Conservation (phyloP, 2,113 vertebrate species). For the Sinosuthora webbiana region DNA sequence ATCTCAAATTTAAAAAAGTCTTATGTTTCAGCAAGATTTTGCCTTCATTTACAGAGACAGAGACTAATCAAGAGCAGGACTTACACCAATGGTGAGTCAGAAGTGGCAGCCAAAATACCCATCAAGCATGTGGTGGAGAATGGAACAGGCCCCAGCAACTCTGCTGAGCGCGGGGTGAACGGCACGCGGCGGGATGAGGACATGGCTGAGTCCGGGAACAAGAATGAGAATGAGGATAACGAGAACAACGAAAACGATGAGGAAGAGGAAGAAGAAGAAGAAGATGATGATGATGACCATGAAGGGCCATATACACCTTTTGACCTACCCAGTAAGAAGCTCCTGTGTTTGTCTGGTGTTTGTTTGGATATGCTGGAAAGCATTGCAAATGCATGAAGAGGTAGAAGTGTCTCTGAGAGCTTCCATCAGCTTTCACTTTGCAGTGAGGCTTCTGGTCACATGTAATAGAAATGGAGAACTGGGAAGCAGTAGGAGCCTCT, state of each 20-base stretch:
- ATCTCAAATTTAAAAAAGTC: background rate
- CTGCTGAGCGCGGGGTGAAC: constrained; percentile 65
- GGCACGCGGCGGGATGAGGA: constrained; percentile 71
- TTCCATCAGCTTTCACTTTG: background rate
- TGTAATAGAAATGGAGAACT: background rate
- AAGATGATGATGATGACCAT: constrained; percentile 84
- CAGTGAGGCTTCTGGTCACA: background rate
- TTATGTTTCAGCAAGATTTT: background rate
- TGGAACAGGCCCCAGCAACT: constrained; percentile 76
- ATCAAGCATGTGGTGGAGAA: constrained; percentile 85
- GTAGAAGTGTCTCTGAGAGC: background rate
- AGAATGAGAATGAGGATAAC: constrained; percentile 87
- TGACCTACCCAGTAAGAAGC: constrained; percentile 84
- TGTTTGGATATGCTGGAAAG: background rate
- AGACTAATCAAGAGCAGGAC: constrained; percentile 88
- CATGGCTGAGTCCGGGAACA: constrained; percentile 76
- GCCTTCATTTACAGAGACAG: constrained; percentile 83
- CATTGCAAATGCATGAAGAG: fast-evolving
- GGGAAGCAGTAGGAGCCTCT: background rate
- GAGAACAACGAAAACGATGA: constrained; percentile 88
- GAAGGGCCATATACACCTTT: constrained; percentile 91
- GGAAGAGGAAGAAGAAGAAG: constrained; percentile 93
- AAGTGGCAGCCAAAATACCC: constrained; percentile 85
- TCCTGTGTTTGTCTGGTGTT: background rate
- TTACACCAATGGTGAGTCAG: constrained; percentile 90